Base-by-base conservation (phyloP, 1,140 invertebrate genomes). In the Drosophila yakuba region DNA sequence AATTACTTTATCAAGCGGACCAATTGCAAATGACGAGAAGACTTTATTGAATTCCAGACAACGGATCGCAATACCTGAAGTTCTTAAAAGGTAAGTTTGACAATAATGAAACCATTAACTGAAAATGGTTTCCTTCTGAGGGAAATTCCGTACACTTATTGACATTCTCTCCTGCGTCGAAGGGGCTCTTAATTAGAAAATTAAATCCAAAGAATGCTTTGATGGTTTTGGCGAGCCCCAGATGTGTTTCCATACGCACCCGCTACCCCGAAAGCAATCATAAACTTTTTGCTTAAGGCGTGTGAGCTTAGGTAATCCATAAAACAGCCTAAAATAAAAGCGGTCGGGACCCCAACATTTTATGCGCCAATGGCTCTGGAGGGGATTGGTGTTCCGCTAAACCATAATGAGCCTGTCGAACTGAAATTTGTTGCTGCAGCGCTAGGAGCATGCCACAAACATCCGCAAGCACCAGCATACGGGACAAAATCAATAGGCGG, bases 401-500 rank as follows among this genome's bases (percentile, higher is more conserved):
- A 62, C 71, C 74, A 57, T 69, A 82, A 78, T 69, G 67, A 78
- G 62, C 56, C 76, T 66, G 38, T 54, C 48, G 36, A 75, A 32
- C 28, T 25, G 43, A 76, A 64, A 67, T 68, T 82, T 72, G 55
- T 55, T 64, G 66, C 60, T 60, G 71, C 35, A 51, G 59, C 55
- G 59, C 63, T 67, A 60, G 69, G 63, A 85, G 64, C 59, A 64
- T 45, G 72, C 80, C 50, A 38, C 57, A 52, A 58, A 60, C 28
- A 39, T 25, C 39, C 44, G 35, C 17, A 47, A 45, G 15, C 66
- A 23, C 32, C 44, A 48, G 0, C 14, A 36, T 41, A 56, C n/a
- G 4, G 15, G 52, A 67, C 32, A 86, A 86, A 86, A 86, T 86
- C 79, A 86, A 86, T 86, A 89, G 58, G 44, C 45, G 41, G 39